Evolutionary conservation across 2,113 vertebrate species (phyloP).

Genomic region (Tragelaphus buxtoni): DNA sequence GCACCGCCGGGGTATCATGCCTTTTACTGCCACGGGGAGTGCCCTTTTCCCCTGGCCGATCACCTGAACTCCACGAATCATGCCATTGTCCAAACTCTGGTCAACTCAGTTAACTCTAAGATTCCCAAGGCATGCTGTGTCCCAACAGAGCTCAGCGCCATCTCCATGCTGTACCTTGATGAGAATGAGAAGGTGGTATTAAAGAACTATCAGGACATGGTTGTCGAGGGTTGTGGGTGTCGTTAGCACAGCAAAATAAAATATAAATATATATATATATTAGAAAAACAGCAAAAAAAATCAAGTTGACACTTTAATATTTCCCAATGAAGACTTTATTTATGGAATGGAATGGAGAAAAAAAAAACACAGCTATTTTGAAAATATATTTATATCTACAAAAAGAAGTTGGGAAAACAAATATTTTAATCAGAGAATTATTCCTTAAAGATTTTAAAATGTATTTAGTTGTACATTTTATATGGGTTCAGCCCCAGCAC

Average conservation of each 20-base stretch:
- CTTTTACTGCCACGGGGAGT: constrained; percentile 98
- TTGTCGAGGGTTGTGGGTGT: constrained; percentile 98
- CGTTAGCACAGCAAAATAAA: constrained; percentile 85
- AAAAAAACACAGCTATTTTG: constrained; percentile 93
- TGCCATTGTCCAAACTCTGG: constrained; percentile 98
- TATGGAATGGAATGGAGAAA: constrained; percentile 92
- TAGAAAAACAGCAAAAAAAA: constrained; percentile 69
- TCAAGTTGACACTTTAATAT: constrained; percentile 91
- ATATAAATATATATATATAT: constrained; percentile 71
- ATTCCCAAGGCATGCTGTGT: constrained; percentile 99
- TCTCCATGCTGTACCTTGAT: constrained; percentile 98
- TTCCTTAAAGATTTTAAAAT: constrained; percentile 97
- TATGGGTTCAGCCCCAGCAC: constrained; percentile 98
- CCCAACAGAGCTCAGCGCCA: constrained; percentile 97
- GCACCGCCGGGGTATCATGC: constrained; percentile 97
- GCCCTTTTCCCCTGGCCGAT: constrained; percentile 96
- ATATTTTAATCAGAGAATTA: constrained; percentile 99
- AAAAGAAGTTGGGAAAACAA: constrained; percentile 96
- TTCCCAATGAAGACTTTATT: constrained; percentile 99
- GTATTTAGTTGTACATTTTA: constrained; percentile 99
- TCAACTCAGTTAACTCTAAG: constrained; percentile 98
- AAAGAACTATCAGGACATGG: constrained; percentile 99
- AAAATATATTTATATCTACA: constrained; percentile 99
- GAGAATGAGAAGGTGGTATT: constrained; percentile 98
- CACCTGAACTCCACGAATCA: constrained; percentile 99